phyloP scores from a whole-genome alignment of 2,888 invertebrate species.

The Noctuana brunneofusca region DNA sequence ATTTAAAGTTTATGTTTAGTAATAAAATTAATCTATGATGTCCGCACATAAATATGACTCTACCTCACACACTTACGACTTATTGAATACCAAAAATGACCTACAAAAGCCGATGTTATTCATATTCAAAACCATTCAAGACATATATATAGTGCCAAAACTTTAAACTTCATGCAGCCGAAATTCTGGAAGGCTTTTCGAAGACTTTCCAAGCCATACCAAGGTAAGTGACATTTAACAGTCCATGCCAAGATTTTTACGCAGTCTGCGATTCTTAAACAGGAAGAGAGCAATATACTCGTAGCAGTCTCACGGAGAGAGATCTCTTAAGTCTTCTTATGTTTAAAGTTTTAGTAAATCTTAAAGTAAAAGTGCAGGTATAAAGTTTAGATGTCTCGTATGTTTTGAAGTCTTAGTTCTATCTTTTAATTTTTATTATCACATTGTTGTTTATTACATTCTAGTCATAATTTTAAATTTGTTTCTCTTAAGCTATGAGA shows the following conservation, averaged over 20 bases:
- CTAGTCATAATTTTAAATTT: neutral
- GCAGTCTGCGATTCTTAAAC: neutral
- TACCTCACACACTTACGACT: too few relatives aligned
- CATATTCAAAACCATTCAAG: too few relatives aligned
- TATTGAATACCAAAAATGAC: too few relatives aligned
- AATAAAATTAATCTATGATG: too few relatives aligned
- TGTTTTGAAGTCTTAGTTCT: neutral
- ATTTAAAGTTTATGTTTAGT: too few relatives aligned
- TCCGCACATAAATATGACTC: too few relatives aligned
- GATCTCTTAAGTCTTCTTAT: conserved; percentile 11
- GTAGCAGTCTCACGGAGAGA: neutral
- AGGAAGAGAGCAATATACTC: conserved; percentile 1
- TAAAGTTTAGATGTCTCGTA: too few relatives aligned
- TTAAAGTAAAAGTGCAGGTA: neutral
- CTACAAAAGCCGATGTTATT: too few relatives aligned
- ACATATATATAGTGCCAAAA: too few relatives aligned
- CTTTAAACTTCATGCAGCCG: neutral
- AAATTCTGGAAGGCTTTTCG: neutral
- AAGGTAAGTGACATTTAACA: neutral
- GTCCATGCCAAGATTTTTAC: neutral
- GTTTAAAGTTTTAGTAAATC: neutral
- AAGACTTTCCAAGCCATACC: neutral
- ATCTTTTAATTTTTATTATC: too few relatives aligned
- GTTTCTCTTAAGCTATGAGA: neutral
- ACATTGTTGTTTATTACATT: neutral